Evolutionary conservation across 2,113 vertebrate species (phyloP), one percentile per base, ranked within the genome.

Genomic region (Corythoichthys intestinalis): DNA sequence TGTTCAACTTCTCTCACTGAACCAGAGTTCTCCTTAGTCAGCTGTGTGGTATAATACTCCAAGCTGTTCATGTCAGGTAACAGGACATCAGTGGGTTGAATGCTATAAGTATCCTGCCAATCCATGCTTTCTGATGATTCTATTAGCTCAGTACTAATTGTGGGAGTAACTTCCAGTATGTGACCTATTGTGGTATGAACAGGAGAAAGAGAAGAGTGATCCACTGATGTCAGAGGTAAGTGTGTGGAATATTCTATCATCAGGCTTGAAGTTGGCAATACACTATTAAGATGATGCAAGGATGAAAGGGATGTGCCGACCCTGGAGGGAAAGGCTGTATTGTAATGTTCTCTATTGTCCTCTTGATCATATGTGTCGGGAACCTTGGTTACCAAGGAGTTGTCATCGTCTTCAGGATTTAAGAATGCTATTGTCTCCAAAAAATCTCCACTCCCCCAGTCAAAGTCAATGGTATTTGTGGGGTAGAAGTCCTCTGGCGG

Each of bases 371-470:
- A 91, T 1, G 85, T 47, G 0, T 94, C 93, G 0, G 87, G 81
- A 9, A 90, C 0, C 47, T 90, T 94, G 78, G 91, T 93, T 74
- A 79, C 76, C 0, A 83, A 72, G 48, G 85, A 72, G 67, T 90
- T 38, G 47, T 89, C 92, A 34, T 89, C 90, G 11, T 70, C 85
- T 38, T 92, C 91, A 14, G 86, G 77, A 17, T 78, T 76, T 63
- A 90, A 50, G 64, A 90, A 71, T 9, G 93, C 91, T 75, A 94
- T 85, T 0, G 95, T 94, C 86, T 96, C 94, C 5, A 87, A 35
- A 44, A 94, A 92, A 74, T 96, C 94, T 0, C 95, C 95, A 5
- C 96, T 97, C 1, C 94, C 96, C 84, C 87, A 82, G 0, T 96
- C 94, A 1, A 87, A 83, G 12, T 95, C 94, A 68, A 86, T 76